phyloP scores from a whole-genome alignment of 2,797 vertebrate species.

The Chromobotia macracanthus region DNA sequence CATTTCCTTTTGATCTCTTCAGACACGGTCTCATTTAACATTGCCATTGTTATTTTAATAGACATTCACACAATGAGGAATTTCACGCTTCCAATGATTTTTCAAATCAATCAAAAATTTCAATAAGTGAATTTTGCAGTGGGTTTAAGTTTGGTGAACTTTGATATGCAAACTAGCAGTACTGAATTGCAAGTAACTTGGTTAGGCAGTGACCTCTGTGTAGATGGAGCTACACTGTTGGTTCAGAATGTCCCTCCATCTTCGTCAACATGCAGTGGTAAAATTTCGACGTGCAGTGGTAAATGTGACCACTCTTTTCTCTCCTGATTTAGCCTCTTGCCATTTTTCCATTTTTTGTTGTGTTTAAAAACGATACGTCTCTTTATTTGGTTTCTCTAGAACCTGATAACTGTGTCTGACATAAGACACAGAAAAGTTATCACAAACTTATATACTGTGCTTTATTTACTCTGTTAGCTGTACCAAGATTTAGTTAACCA shows the following conservation, averaged over 20 bases:
- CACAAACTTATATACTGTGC: constrained; percentile 69
- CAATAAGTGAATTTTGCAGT: too few species aligned
- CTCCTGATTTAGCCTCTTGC: not conserved
- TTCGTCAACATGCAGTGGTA: too few species aligned
- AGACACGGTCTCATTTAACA: not conserved
- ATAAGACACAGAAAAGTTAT: constrained; percentile 69
- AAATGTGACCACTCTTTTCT: not conserved
- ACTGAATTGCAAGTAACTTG: too few species aligned
- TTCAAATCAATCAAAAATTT: too few species aligned
- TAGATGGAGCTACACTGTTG: too few species aligned
- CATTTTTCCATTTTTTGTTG: not conserved
- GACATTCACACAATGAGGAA: too few species aligned
- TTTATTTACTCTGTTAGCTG: constrained; percentile 49
- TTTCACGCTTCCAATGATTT: not conserved
- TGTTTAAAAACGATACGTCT: not conserved
- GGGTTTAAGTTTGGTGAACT: too few species aligned
- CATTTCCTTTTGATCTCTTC: not conserved
- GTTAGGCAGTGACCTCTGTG: too few species aligned
- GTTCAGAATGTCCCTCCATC: not conserved
- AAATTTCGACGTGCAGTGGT: not conserved
- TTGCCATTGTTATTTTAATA: not conserved
- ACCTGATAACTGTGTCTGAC: constrained; percentile 46
- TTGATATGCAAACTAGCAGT: too few species aligned
- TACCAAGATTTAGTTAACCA: constrained; percentile 52
- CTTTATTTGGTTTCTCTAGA: not conserved